phyloP scores from a whole-genome alignment of 2,888 invertebrate genomes.

The Philhelius pedissequus region DNA sequence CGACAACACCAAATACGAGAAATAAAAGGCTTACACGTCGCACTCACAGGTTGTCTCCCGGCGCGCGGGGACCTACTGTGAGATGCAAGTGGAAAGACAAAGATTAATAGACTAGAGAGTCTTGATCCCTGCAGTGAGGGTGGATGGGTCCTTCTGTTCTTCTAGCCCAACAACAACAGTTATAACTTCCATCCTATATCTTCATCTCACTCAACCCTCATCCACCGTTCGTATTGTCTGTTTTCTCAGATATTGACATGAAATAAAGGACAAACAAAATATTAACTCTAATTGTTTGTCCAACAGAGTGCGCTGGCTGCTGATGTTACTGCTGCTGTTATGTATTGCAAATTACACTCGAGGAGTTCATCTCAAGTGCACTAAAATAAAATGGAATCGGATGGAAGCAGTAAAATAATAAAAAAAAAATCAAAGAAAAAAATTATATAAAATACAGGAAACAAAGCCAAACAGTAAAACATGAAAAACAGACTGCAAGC shows the following conservation, averaged over 20 bases:
- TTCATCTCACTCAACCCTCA: neutral
- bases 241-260: constrained; percentile 47
- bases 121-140: neutral
- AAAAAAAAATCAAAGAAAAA: neutral
- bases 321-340: constrained; percentile 19
- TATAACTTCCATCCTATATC: neutral
- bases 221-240: neutral
- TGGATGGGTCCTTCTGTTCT: neutral
- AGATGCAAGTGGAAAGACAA: constrained; percentile 50
- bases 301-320: constrained; percentile 54
- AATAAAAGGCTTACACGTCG: no score
- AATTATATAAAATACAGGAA: neutral
- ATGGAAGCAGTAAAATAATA: constrained; percentile 19
- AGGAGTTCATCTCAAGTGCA: constrained; percentile 29
- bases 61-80: neutral
- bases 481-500: neutral
- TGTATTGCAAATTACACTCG: no score
- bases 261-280: constrained; percentile 60
- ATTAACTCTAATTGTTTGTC: constrained; percentile 64
- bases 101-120: constrained; percentile 44
- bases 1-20: neutral
- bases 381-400: constrained; percentile 29
- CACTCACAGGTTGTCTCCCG: constrained; percentile 5
- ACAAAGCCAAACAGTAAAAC: constrained; percentile 3
- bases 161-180: neutral